Percentiles rank a stretch among this genome's conserved stretches.
Evolutionary conservation across 2,888 invertebrate genomes (phyloP).

Genomic region (Phragmatobia fuliginosa): DNA sequence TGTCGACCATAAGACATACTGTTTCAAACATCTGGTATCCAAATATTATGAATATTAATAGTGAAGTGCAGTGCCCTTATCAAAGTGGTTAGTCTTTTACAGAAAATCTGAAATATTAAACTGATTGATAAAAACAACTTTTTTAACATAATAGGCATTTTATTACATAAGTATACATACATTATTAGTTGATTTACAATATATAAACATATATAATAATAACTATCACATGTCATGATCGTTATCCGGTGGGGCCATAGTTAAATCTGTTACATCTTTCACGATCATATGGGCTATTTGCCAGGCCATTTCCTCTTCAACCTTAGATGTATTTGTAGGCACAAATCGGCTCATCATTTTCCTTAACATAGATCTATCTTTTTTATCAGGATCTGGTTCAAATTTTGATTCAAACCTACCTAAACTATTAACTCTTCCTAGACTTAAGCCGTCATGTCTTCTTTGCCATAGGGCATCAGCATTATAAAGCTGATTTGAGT

Average conservation of each 20-base stretch:
- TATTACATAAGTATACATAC: constrained; percentile 54
- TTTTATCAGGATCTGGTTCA: constrained; percentile 90
- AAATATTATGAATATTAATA: neutral
- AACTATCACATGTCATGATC: constrained; percentile 72
- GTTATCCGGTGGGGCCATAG: constrained; percentile 88
- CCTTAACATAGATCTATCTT: constrained; percentile 77
- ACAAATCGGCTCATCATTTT: constrained; percentile 93
- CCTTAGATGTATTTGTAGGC: constrained; percentile 93
- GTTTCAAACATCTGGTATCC: neutral
- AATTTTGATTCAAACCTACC: constrained; percentile 97
- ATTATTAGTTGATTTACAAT: constrained; percentile 68
- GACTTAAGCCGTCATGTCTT: constrained; percentile 91
- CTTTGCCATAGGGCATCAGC: constrained; percentile 96
- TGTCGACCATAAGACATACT: neutral
- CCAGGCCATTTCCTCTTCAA: constrained; percentile 98
- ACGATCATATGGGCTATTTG: constrained; percentile 99
- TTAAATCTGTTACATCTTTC: constrained; percentile 96
- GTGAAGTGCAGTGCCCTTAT: neutral
- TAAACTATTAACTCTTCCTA: constrained; percentile 94
- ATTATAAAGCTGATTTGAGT: constrained; percentile 93
- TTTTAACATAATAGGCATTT: constrained; percentile 34
- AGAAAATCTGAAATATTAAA: neutral
- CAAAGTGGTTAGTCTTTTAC: neutral
- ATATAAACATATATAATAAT: constrained; percentile 58
- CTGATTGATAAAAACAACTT: neutral